A percentile compares a stretch with the other conserved stretches of the same genome.
These are phyloP conservation scores for Troilus luridus DNA, from an alignment of 2,888 invertebrate genomes.

Conservation along the genomic window DNA sequence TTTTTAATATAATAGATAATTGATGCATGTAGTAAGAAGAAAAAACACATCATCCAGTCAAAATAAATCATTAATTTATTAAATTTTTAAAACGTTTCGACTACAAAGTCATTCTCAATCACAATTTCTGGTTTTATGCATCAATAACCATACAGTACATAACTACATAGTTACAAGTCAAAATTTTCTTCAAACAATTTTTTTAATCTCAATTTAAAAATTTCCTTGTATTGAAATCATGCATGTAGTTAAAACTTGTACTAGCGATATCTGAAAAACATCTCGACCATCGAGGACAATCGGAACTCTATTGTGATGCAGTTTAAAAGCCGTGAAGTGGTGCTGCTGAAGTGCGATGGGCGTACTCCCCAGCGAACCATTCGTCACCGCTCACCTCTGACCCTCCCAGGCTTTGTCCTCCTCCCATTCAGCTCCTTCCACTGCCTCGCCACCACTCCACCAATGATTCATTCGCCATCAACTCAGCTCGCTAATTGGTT, in stretches of 20 bases:
- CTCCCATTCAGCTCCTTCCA: neutral
- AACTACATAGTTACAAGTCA: too few species aligned
- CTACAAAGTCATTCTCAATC: too few species aligned
- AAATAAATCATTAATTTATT: too few species aligned
- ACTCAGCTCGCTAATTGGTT: neutral
- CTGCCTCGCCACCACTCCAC: neutral
- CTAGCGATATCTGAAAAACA: neutral
- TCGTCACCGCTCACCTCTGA: neutral
- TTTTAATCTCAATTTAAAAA: too few species aligned
- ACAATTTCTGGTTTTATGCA: too few species aligned
- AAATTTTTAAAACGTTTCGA: too few species aligned
- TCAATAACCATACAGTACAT: too few species aligned
- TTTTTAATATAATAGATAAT: too few species aligned
- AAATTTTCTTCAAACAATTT: too few species aligned
- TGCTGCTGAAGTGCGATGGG: neutral
- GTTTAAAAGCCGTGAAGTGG: neutral
- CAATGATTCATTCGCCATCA: constrained; percentile 35
- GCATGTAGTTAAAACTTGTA: neutral
- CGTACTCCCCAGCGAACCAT: neutral
- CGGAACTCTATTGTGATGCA: neutral
- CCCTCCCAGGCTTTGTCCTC: neutral
- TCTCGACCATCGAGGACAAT: neutral
- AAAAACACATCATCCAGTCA: too few species aligned
- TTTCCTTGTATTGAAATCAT: too few species aligned
- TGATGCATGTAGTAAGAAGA: too few species aligned